Conservation (phyloP, 2,797 vertebrate genomes). For the Enteromius anoplus region DNA sequence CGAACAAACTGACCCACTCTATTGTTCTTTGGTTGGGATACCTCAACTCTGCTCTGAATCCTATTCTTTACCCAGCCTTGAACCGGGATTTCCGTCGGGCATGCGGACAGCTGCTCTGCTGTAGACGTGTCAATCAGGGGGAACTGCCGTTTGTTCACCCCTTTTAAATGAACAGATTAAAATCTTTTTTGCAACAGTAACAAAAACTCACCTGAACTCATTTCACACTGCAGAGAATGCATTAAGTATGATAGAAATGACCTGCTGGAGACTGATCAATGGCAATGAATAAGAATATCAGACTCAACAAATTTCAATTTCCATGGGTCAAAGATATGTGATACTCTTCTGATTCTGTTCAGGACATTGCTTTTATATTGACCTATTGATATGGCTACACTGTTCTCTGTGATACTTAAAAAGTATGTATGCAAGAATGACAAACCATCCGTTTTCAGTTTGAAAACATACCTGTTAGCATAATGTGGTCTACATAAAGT, state of each 20-base stretch:
- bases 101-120: slow-evolving; percentile 75
- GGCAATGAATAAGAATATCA: neutral
- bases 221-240: neutral
- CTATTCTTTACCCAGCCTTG: slow-evolving; percentile 90
- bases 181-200: slow-evolving; percentile 26
- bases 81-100: slow-evolving; percentile 87
- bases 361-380: neutral
- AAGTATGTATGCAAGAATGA: neutral
- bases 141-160: neutral
- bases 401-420: neutral
- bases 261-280: neutral
- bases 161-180: slow-evolving; percentile 51
- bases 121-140: slow-evolving; percentile 56
- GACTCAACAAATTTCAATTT: neutral
- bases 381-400: neutral
- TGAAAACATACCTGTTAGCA: neutral
- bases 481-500: neutral
- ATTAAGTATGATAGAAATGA: neutral
- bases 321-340: neutral
- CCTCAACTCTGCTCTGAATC: slow-evolving; percentile 89
- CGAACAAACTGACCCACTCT: slow-evolving; percentile 65
- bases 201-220: neutral
- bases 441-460: neutral
- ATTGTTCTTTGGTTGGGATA: slow-evolving; percentile 89
- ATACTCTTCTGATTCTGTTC: neutral